Conservation (phyloP, 2,888 invertebrate species). For the Ennomos fuscantarius region DNA sequence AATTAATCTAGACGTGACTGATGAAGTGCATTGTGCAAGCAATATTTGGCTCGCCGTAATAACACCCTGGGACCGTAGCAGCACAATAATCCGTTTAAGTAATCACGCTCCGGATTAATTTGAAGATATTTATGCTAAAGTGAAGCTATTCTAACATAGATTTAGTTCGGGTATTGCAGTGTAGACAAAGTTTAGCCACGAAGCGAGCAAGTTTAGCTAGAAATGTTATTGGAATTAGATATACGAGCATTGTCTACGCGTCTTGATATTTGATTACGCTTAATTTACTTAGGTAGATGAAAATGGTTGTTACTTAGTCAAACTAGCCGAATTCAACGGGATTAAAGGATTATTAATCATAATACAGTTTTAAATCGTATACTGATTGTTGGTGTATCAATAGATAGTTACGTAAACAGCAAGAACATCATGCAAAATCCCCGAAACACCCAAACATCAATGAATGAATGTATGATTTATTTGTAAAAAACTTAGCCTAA, state of each 20-base stretch:
- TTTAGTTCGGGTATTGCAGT: conserved; percentile 28
- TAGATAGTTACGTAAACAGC: too few species aligned
- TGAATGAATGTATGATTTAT: too few species aligned
- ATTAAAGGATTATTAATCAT: too few species aligned
- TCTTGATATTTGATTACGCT: conserved; percentile 15
- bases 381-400: too few species aligned
- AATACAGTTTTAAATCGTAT: too few species aligned
- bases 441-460: too few species aligned
- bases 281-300: background rate
- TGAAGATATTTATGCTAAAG: conserved; percentile 18
- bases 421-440: too few species aligned
- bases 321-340: too few species aligned
- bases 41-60: conserved; percentile 39
- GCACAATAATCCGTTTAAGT: conserved; percentile 35
- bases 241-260: conserved; percentile 13
- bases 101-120: conserved; percentile 34
- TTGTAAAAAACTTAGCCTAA: too few species aligned
- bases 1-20: conserved; percentile 60
- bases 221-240: background rate
- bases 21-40: conserved; percentile 53
- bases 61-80: conserved; percentile 24
- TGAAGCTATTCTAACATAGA: conserved; percentile 36
- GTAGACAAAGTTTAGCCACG: conserved; percentile 21
- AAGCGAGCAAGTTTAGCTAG: conserved; percentile 17
- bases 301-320: too few species aligned